These are phyloP conservation scores for Epinotia nisella DNA, from an alignment of 2,888 invertebrate genomes.

Conservation along the genomic window DNA sequence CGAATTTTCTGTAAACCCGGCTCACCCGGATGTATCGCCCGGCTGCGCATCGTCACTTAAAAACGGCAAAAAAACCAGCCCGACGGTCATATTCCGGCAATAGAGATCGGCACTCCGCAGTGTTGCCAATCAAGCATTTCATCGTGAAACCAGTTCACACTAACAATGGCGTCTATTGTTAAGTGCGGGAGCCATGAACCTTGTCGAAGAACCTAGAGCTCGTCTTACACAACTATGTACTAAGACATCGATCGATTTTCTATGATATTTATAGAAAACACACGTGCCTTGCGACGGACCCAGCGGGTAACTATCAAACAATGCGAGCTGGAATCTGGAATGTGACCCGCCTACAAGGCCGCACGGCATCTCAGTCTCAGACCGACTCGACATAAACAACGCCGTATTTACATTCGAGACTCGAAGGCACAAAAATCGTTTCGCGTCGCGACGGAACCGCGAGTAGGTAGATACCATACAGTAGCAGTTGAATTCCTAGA, in stretches of 20 bases:
- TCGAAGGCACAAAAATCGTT: constrained; percentile 14
- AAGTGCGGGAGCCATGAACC: constrained; percentile 46
- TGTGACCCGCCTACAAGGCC: constrained; percentile 82
- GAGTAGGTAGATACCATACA: constrained; percentile 38
- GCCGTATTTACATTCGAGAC: constrained; percentile 16
- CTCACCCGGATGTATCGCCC: constrained; percentile 61
- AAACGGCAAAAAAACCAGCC: constrained; percentile 54
- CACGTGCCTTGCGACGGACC: constrained; percentile 22
- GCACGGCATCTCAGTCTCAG: constrained; percentile 64
- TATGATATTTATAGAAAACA: constrained; percentile 31
- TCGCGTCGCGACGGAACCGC: not conserved
- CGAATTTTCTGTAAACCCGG: constrained; percentile 45
- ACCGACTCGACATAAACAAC: not conserved
- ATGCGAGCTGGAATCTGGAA: constrained; percentile 79
- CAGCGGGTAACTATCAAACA: constrained; percentile 61
- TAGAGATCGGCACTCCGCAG: constrained; percentile 54
- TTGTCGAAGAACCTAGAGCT: constrained; percentile 29
- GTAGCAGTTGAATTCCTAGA: constrained; percentile 49
- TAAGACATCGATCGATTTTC: not conserved
- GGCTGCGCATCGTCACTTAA: constrained; percentile 53
- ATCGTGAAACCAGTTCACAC: constrained; percentile 65
- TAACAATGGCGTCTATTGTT: constrained; percentile 71
- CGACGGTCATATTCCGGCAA: constrained; percentile 61
- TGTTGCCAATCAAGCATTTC: constrained; percentile 65
- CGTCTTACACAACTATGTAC: constrained; percentile 32